Conservation (phyloP, 1,140 invertebrate genomes). For the Caenorhabditis latens region DNA sequence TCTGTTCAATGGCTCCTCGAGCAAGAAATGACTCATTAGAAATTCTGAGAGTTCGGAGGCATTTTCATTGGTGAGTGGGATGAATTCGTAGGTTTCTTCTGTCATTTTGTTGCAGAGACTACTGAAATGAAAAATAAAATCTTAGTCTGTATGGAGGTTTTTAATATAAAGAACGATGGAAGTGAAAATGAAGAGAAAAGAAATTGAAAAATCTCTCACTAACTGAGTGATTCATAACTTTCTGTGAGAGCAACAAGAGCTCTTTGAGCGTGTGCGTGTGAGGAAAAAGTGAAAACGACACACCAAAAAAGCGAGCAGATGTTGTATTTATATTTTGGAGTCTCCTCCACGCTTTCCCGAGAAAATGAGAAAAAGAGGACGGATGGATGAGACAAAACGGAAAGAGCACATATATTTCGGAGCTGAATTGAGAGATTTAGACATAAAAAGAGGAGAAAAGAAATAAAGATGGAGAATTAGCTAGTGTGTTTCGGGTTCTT, state of each 20-base stretch:
- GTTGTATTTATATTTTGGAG: conserved; percentile 31
- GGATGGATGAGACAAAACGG: conserved; percentile 18
- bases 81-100: not conserved
- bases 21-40: conserved; percentile 1
- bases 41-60: not conserved
- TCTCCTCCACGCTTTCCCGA: no score
- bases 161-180: not conserved
- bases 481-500: conserved; percentile 8
- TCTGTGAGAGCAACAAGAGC: not conserved
- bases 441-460: not conserved
- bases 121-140: not conserved
- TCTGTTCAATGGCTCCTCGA: conserved; percentile 14
- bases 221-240: not conserved
- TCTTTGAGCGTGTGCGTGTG: conserved; percentile 7
- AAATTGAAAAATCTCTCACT: no score
- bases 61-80: not conserved
- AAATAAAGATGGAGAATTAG: not conserved
- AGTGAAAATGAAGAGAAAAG: no score
- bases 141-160: not conserved
- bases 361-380: conserved; percentile 21
- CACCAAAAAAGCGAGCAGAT: conserved; percentile 1
- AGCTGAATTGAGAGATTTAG: not conserved
- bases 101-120: not conserved
- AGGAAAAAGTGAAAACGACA: not conserved
- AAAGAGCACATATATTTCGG: conserved; percentile 15